A percentile compares a stretch with the other conserved stretches of the same genome.
phyloP scores from a whole-genome alignment of 2,888 invertebrate genomes.

The Melieria omissa region DNA sequence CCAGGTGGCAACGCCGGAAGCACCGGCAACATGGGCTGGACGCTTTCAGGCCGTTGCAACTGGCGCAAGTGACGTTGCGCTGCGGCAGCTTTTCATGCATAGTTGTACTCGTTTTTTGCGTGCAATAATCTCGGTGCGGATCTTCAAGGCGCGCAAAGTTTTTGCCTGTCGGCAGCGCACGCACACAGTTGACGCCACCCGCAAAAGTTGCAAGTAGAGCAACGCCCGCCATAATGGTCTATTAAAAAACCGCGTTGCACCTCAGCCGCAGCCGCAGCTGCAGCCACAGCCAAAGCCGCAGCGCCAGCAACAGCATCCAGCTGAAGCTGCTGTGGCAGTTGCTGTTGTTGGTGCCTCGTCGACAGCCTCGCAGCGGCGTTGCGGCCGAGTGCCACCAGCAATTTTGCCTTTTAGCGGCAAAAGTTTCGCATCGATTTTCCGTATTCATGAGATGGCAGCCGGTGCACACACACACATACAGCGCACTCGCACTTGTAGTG shows the following conservation, averaged over 20 bases:
- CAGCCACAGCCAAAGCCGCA: not conserved
- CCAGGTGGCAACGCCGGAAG: not conserved
- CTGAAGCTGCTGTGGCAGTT: not conserved
- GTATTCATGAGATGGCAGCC: not conserved
- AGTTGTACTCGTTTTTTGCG: not conserved
- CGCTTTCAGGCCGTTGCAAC: not conserved
- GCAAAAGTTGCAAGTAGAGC: constrained; percentile 7
- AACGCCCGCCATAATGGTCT: constrained; percentile 18
- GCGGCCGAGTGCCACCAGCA: constrained; percentile 50
- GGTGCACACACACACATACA: constrained; percentile 1
- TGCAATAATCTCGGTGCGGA: constrained; percentile 5
- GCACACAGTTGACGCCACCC: constrained; percentile 11
- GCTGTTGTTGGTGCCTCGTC: constrained; percentile 47
- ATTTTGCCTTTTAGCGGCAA: constrained; percentile 31
- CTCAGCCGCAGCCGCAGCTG: constrained; percentile 21
- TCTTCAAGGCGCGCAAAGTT: constrained; percentile 26
- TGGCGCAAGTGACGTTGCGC: constrained; percentile 12
- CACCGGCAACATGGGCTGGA: not conserved
- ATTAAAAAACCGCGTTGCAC: constrained; percentile 5
- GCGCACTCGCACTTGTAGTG: not conserved
- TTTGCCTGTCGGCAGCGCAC: not conserved
- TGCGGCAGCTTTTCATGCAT: not conserved
- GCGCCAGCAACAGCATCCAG: not conserved
- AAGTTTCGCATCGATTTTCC: constrained; percentile 21
- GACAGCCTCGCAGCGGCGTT: constrained; percentile 41